Percentiles rank a stretch among this genome's conserved stretches.
phyloP scores from a whole-genome alignment of 2,797 vertebrate species.

The Masticophis lateralis region DNA sequence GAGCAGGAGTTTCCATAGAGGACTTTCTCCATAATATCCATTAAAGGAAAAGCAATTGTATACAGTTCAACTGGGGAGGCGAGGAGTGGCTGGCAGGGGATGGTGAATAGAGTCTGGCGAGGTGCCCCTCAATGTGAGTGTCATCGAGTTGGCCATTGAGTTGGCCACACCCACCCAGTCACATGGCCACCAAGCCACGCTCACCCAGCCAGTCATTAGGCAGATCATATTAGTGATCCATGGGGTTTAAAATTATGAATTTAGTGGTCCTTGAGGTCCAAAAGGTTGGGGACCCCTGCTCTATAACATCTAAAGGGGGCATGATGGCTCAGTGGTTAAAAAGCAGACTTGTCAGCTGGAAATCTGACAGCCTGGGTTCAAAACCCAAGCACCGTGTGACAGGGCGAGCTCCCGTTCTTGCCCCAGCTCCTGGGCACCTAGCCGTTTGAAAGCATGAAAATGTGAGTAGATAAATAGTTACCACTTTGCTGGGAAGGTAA shows the following conservation, averaged over 20 bases:
- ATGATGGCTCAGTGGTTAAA: not conserved
- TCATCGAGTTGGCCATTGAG: no score
- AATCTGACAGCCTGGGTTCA: no score
- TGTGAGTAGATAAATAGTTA: not conserved
- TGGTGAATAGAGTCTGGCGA: no score
- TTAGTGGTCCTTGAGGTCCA: no score
- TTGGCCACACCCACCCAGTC: no score
- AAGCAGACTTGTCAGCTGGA: not conserved
- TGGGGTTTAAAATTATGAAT: no score
- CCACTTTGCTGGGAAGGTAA: not conserved
- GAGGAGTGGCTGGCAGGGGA: no score
- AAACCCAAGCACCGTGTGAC: not conserved
- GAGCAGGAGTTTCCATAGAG: not conserved
- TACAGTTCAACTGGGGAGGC: not conserved
- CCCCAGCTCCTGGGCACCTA: not conserved
- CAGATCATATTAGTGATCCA: no score
- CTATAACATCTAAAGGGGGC: not conserved
- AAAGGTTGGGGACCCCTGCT: no score
- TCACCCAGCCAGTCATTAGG: no score
- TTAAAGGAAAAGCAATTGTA: not conserved
- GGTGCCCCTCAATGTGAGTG: no score
- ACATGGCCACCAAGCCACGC: no score
- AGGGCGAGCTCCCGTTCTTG: not conserved
- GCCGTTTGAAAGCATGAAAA: not conserved
- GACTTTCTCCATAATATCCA: not conserved